phyloP scores from a whole-genome alignment of 1,140 invertebrate genomes.

The Samia ricini region DNA sequence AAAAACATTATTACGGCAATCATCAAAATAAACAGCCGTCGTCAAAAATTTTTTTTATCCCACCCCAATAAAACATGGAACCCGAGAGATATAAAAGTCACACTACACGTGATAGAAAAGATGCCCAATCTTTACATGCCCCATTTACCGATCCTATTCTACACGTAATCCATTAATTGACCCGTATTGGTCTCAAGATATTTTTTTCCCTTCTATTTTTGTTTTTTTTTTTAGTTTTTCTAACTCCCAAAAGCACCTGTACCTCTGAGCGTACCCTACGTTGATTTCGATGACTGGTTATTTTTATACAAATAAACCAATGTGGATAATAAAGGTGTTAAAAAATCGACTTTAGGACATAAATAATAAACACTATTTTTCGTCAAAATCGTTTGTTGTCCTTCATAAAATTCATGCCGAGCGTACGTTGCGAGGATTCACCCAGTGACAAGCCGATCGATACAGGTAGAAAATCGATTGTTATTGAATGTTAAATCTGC shows the following conservation, averaged over 20 bases:
- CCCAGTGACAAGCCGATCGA: conserved; percentile 44
- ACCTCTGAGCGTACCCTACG: conserved; percentile 46
- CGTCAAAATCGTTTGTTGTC: conserved; percentile 18
- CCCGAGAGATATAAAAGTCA: conserved; percentile 17
- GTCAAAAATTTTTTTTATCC: not conserved
- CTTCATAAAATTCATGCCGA: conserved; percentile 51
- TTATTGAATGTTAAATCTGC: conserved; percentile 40
- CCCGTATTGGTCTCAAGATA: conserved; percentile 35
- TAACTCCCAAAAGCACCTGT: conserved; percentile 49
- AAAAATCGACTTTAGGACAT: not conserved
- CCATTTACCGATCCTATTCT: conserved; percentile 48
- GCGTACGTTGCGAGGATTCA: conserved; percentile 55
- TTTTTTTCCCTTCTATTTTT: conserved; percentile 23
- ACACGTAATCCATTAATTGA: conserved; percentile 63
- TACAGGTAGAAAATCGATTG: conserved; percentile 70
- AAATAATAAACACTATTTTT: not conserved
- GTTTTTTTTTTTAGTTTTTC: conserved; percentile 29
- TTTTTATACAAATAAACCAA: conserved; percentile 55
- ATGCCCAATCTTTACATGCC: conserved; percentile 40
- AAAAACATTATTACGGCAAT: not conserved
- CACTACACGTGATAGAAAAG: conserved; percentile 26
- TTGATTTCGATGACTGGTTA: conserved; percentile 67
- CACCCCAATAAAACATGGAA: not conserved
- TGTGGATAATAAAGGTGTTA: not conserved
- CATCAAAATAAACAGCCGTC: not conserved